Evolutionary conservation across 2,113 vertebrate species (phyloP).

Genomic region (Pleuronectes platessa): DNA sequence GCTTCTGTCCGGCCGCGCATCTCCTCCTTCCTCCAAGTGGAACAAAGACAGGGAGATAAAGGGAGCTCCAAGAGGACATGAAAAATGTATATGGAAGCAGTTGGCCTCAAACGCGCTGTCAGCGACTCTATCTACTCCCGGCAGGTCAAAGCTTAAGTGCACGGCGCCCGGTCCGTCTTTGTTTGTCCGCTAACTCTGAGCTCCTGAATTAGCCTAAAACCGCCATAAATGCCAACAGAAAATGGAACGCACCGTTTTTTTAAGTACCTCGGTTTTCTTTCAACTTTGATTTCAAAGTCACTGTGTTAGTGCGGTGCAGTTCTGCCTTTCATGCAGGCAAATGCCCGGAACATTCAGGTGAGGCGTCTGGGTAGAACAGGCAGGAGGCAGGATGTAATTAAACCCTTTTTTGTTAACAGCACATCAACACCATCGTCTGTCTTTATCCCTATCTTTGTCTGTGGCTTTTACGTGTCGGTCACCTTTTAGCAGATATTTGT

Average conservation of each 20-base stretch:
- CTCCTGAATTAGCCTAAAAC: slow-evolving; percentile 30
- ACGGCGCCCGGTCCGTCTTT: not conserved
- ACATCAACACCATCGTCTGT: no score
- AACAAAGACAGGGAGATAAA: slow-evolving; percentile 53
- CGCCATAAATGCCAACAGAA: not conserved
- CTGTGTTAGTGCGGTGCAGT: not conserved
- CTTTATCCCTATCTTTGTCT: no score
- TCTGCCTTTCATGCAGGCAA: no score
- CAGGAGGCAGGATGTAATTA: no score
- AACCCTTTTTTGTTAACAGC: no score
- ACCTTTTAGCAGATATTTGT: no score
- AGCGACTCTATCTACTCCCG: slow-evolving; percentile 41
- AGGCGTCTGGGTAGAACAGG: no score
- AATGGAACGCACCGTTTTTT: not conserved
- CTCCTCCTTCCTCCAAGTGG: slow-evolving; percentile 16
- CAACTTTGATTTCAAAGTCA: not conserved
- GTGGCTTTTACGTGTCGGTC: no score
- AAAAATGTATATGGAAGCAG: slow-evolving; percentile 72
- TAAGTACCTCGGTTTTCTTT: not conserved
- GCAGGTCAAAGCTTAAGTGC: slow-evolving; percentile 56
- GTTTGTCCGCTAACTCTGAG: slow-evolving; percentile 51
- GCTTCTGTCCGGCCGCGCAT: slow-evolving; percentile 21
- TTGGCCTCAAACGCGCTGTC: slow-evolving; percentile 61
- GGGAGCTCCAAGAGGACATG: slow-evolving; percentile 45
- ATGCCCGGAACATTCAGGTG: no score